Evolutionary conservation across 2,113 vertebrate genomes (phyloP), one percentile per base, ranked within the genome.

Genomic region (Ceyx melanurus): DNA sequence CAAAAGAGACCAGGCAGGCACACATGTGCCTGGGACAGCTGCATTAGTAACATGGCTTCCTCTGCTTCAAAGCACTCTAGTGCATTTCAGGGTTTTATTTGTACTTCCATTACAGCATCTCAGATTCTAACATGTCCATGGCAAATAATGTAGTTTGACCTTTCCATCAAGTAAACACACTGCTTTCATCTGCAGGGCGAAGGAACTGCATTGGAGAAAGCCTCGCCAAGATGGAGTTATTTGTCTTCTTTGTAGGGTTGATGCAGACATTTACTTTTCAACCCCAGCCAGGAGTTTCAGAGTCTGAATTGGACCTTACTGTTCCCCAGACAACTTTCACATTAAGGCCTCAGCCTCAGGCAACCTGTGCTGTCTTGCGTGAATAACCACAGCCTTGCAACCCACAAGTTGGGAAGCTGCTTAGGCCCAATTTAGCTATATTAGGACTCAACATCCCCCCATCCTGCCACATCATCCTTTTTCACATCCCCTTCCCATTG

Each of bases 181-280:
- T 77, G 50, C 61, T 94, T 50, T 26, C 78, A 21, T 71, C 51
- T 5, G 2, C 92, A 98, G 98, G 98, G 42, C 95, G 97, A 57
- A 94, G 98, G 5, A 96, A 97, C 58, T 98, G 98, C 40, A 95
- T 97, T 0, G 98, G 98, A 7, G 97, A 98, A 25, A 96, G 96
- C 67, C 92, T 98, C 29, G 98, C 98, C 86, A 97, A 95, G 95
- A 97, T 93, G 15, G 97, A 98, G 90, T 94, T 98, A 9, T 98
- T 98, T 20, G 85, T 98, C 72, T 97, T 98, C 84, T 97, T 98
- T 0, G 95, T 97, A 0, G 97, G 97, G 23, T 11, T 98, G 76
- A 94, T 98, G 26, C 97, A 97, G 93, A 96, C 87, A 0, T 98
- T 97, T 78, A 93, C 79, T 10, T 97, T 98, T 80, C 95, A n/a